Evolutionary conservation across 2,888 invertebrate genomes (phyloP), one percentile per base, ranked within the genome.

Genomic region (Peribatodes rhomboidaria): DNA sequence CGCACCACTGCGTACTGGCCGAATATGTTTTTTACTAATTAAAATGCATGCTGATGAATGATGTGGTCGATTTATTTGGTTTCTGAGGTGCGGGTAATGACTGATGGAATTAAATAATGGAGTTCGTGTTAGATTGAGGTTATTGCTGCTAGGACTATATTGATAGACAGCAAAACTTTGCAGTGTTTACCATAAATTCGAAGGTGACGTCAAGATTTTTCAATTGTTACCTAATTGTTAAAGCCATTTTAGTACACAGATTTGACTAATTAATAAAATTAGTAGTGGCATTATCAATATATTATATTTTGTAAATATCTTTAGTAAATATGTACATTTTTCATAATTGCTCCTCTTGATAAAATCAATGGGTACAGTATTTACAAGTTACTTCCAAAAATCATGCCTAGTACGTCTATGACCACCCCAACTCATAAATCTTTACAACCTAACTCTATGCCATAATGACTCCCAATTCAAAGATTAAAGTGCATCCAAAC

Each of bases 21-120:
- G 87, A 92, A 91, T 90, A 84, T 85, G 78, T 83, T 83, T 87
- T 87, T 85, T 86, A 85, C 87, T 91, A 91, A 92, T 92, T 92
- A 91, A 90, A 91, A 89, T 88, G 84, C 88, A 82, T 77, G 82
- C 81, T 89, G 88, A 90, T 88, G 86, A 86, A 89, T 90, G 65
- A 85, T 84, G 81, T 80, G 76, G 84, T 87, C 86, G 85, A 88
- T 88, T 87, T 87, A 84, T 88, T 86, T 85, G 79, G 83, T 80
- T 83, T 78, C 82, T 68, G 76, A 79, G 75, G 78, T 74, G 76
- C 78, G 70, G 70, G 72, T 74, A 66, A 70, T 72, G 78, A 70
- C 70, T 75, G 74, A 70, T 73, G 72, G 69, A 69, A 72, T 67
- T 52, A 46, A 61, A 53, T 65, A 55, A 64, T 59, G 42, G 49